A percentile compares a stretch with the other conserved stretches of the same genome.
These are phyloP conservation scores for Dasyurus viverrinus DNA, from an alignment of 2,113 vertebrate genomes.

Conservation along the genomic window DNA sequence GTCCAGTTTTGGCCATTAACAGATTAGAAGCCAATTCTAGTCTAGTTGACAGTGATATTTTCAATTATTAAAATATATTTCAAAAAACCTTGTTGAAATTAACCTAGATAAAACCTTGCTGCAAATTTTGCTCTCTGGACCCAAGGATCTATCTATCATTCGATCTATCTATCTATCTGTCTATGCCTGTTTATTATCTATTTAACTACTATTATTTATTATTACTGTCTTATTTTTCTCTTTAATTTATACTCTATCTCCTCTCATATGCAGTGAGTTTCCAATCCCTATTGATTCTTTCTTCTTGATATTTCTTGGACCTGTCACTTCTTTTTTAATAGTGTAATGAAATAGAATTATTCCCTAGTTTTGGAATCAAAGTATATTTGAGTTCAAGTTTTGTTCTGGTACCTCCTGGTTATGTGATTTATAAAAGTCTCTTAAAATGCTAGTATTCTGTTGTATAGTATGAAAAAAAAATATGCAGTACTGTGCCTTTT, in stretches of 20 bases:
- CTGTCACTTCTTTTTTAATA: background rate
- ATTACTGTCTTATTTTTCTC: background rate
- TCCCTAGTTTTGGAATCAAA: background rate
- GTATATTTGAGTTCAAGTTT: background rate
- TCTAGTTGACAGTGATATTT: background rate
- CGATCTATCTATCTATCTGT: too few species aligned
- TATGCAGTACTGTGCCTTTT: background rate
- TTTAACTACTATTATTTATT: background rate
- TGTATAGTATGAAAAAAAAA: background rate
- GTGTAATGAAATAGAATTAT: background rate
- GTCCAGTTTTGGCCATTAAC: too few species aligned
- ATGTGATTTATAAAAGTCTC: background rate
- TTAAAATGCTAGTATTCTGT: background rate
- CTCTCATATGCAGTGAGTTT: background rate
- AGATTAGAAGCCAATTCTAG: too few species aligned
- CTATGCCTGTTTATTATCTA: too few species aligned
- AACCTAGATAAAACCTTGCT: background rate
- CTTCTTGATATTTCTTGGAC: background rate
- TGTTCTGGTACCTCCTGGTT: background rate
- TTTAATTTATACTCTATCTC: background rate
- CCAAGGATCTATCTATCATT: background rate
- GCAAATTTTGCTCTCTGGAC: background rate
- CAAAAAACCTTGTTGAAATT: background rate
- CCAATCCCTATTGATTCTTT: background rate
- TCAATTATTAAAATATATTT: background rate